Evolutionary conservation across 1,140 invertebrate genomes (phyloP).

Genomic region (Halictus rubicundus): DNA sequence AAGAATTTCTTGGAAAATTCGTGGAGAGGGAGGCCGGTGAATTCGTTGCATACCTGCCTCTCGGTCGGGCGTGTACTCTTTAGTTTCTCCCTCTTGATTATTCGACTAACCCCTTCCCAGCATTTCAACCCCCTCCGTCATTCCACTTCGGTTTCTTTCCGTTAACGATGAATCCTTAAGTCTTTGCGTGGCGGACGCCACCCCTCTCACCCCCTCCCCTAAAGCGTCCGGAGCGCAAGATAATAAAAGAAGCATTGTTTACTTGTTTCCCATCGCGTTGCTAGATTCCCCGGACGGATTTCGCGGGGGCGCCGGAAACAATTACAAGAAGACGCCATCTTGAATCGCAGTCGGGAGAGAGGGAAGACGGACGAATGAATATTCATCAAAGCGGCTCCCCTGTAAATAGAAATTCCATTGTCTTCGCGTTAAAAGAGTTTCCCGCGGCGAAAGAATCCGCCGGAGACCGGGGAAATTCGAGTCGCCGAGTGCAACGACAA

Average conservation of each 20-base stretch:
- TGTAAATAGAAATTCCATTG: too few relatives aligned
- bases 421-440: too few relatives aligned
- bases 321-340: not conserved
- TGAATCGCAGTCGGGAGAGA: not conserved
- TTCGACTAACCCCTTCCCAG: not conserved
- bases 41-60: not conserved
- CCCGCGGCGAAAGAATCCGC: too few relatives aligned
- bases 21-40: not conserved
- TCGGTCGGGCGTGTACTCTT: not conserved
- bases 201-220: too few relatives aligned
- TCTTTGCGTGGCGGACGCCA: too few relatives aligned
- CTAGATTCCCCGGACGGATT: not conserved
- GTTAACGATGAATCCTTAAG: too few relatives aligned
- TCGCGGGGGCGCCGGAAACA: not conserved
- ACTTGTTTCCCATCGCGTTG: not conserved
- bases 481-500: too few relatives aligned
- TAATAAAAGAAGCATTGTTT: not conserved
- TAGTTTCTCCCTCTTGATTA: slow-evolving; percentile 1
- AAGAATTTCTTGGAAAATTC: slow-evolving; percentile 29
- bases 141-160: too few relatives aligned
- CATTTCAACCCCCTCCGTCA: too few relatives aligned
- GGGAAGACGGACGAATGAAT: too few relatives aligned
- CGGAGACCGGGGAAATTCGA: too few relatives aligned
- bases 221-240: not conserved
- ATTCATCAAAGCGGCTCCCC: too few relatives aligned